These are phyloP conservation scores for Brenthis ino DNA, from an alignment of 2,888 invertebrate species.

Conservation along the genomic window DNA sequence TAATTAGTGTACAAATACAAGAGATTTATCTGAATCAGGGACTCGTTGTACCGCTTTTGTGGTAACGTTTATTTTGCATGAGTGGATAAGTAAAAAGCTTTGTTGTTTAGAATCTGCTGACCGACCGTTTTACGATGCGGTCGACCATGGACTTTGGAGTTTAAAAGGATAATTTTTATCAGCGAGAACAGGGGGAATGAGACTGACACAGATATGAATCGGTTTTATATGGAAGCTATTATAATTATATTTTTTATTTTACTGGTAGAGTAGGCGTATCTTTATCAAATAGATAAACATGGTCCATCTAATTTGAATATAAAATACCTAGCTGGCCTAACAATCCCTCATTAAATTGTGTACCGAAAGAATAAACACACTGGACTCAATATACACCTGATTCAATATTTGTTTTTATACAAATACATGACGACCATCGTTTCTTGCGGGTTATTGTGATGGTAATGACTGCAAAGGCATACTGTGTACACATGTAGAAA, in stretches of 20 bases:
- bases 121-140: conserved; percentile 68
- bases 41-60: conserved; percentile 53
- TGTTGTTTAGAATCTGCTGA: conserved; percentile 62
- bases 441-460: conserved; percentile 69
- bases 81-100: conserved; percentile 64
- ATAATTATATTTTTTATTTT: conserved; percentile 2
- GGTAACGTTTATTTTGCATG: conserved; percentile 71
- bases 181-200: conserved; percentile 43
- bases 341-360: conserved; percentile 77
- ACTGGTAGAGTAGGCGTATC: background rate
- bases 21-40: conserved; percentile 49
- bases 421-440: conserved; percentile 75
- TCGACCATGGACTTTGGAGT: conserved; percentile 62
- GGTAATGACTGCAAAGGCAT: conserved; percentile 66
- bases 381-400: conserved; percentile 76
- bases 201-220: conserved; percentile 54
- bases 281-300: background rate
- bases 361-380: conserved; percentile 68
- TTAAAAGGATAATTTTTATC: conserved; percentile 73
- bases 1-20: conserved; percentile 65
- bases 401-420: conserved; percentile 78
- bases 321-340: conserved; percentile 55
- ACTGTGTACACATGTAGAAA: conserved; percentile 45
- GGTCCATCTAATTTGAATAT: conserved; percentile 54
- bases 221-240: conserved; percentile 11